These are phyloP conservation scores for Drosophila persimilis DNA, from an alignment of 1,140 invertebrate genomes.

Conservation along the genomic window DNA sequence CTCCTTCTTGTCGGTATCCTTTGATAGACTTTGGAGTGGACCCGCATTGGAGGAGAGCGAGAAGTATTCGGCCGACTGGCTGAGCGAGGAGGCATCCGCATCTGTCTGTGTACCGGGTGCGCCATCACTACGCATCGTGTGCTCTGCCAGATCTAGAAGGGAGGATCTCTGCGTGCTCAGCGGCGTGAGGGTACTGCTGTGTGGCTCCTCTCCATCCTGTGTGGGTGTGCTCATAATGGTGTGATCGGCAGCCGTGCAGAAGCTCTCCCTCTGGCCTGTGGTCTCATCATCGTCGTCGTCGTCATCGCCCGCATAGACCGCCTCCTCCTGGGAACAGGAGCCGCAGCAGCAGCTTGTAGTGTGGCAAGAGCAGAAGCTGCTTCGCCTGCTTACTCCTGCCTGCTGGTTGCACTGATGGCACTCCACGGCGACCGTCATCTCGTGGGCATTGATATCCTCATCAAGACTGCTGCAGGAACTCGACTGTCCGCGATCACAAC, in stretches of 20 bases:
- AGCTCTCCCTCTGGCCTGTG: slow-evolving; percentile 65
- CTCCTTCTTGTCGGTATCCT: slow-evolving; percentile 12
- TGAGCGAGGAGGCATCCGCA: slow-evolving; percentile 71
- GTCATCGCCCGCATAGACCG: slow-evolving; percentile 38
- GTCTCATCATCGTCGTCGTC: slow-evolving; percentile 61
- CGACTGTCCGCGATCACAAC: slow-evolving; percentile 48
- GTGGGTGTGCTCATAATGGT: slow-evolving; percentile 64
- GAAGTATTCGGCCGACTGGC: slow-evolving; percentile 79
- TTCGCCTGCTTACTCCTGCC: slow-evolving; percentile 8
- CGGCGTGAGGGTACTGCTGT: slow-evolving; percentile 74
- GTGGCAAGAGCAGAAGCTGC: slow-evolving; percentile 70
- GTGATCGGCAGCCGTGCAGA: slow-evolving; percentile 68
- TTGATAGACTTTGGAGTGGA: slow-evolving; percentile 10
- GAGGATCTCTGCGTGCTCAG: slow-evolving; percentile 52
- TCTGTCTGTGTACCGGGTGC: slow-evolving; percentile 52
- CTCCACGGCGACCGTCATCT: slow-evolving; percentile 68
- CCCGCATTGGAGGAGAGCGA: slow-evolving; percentile 61
- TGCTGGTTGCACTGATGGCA: slow-evolving; percentile 66
- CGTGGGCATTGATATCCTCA: slow-evolving; percentile 42
- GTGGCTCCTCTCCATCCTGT: slow-evolving; percentile 53
- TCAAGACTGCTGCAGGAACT: slow-evolving; percentile 78
- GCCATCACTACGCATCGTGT: slow-evolving; percentile 63
- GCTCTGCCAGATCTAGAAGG: slow-evolving; percentile 46
- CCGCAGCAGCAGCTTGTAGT: slow-evolving; percentile 64
- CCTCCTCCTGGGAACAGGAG: slow-evolving; percentile 37